Conservation (phyloP, 2,797 vertebrate genomes). For the Lacerta agilis region DNA sequence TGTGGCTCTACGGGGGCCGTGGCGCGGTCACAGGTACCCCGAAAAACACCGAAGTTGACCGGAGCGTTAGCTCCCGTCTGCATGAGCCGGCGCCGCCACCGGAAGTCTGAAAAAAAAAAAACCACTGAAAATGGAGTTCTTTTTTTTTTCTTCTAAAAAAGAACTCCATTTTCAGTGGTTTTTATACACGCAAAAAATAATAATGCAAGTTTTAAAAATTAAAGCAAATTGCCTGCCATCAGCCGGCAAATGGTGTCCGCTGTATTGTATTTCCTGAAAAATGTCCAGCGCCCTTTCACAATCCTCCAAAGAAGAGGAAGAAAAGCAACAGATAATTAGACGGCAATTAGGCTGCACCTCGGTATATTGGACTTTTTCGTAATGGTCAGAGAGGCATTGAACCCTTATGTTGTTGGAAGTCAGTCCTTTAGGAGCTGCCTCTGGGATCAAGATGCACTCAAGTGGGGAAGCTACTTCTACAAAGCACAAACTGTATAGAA, state of each 20-base stretch:
- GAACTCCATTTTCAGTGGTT: no score
- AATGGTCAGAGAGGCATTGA: not conserved
- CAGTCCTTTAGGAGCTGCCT: conserved; percentile 24
- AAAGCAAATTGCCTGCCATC: not conserved
- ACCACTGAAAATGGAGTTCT: no score
- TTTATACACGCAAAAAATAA: not conserved
- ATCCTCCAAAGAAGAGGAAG: conserved; percentile 51
- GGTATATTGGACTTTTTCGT: conserved; percentile 18
- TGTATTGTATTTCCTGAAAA: conserved; percentile 44
- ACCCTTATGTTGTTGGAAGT: conserved; percentile 22
- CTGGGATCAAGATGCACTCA: conserved; percentile 13
- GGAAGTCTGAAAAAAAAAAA: no score
- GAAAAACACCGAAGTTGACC: no score
- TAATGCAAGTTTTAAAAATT: not conserved
- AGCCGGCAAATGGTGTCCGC: not conserved
- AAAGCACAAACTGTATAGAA: not conserved
- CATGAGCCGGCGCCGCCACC: no score
- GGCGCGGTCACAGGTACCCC: no score
- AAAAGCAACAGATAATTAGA: conserved; percentile 38
- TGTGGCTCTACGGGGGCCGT: no score
- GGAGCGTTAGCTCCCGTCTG: no score
- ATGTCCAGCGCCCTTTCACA: conserved; percentile 42
- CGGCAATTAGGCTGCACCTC: conserved; percentile 44
- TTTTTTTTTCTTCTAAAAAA: no score
- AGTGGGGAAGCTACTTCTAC: not conserved